phyloP scores from a whole-genome alignment of 1,140 invertebrate genomes.

The Zeugodacus cucurbitae region DNA sequence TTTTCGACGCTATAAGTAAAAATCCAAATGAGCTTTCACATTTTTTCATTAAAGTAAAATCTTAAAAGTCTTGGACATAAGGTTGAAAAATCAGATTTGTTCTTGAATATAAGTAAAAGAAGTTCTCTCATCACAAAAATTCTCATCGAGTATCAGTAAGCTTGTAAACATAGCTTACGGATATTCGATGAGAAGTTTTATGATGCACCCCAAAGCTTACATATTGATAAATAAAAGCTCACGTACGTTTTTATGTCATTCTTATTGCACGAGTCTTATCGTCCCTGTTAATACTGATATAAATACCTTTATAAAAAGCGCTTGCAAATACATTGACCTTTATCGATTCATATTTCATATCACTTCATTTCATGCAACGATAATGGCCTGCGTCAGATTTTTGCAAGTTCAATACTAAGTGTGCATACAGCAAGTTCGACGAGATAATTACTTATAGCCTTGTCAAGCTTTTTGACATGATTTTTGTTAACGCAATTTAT shows the following conservation, averaged over 20 bases:
- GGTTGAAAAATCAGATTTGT: too few species aligned
- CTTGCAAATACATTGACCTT: conserved; percentile 2
- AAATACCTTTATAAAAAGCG: too few species aligned
- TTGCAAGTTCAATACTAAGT: conserved; percentile 20
- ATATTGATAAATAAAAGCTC: neutral
- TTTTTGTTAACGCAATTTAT: neutral
- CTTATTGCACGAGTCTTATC: neutral
- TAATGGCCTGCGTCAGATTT: neutral
- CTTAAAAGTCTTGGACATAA: too few species aligned
- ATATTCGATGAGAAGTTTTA: too few species aligned
- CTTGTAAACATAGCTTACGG: too few species aligned
- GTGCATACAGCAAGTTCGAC: neutral
- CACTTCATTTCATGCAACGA: neutral
- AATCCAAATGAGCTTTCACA: too few species aligned
- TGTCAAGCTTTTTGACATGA: neutral
- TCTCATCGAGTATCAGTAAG: too few species aligned
- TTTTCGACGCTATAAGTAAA: too few species aligned
- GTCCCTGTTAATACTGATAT: neutral
- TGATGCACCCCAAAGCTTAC: too few species aligned
- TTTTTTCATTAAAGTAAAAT: too few species aligned
- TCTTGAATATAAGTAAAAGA: too few species aligned
- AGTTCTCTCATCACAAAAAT: too few species aligned
- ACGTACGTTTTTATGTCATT: neutral
- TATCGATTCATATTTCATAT: neutral
- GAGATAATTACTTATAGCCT: conserved; percentile 17